Conservation (phyloP, 2,888 invertebrate species). For the Drosophila differens region DNA sequence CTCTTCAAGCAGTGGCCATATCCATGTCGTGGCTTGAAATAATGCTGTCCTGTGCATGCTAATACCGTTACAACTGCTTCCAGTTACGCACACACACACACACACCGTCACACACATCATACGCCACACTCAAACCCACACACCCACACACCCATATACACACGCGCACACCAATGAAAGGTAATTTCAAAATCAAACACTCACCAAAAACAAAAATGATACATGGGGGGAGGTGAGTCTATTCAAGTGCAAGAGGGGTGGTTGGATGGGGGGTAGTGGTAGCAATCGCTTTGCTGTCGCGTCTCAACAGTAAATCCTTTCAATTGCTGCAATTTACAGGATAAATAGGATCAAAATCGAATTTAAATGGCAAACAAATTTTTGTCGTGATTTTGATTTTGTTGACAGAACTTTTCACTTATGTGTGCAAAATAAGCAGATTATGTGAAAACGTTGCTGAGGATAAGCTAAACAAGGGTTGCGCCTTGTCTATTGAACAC, state of each 20-base stretch:
- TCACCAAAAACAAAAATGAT: conserved; percentile 22
- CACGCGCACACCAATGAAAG: conserved; percentile 61
- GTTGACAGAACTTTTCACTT: conserved; percentile 84
- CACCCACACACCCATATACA: conserved; percentile 10
- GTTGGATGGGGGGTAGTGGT: no score
- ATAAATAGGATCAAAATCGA: conserved; percentile 84
- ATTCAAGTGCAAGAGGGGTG: conserved; percentile 4
- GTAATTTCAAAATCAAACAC: conserved; percentile 83
- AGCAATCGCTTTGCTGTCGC: conserved; percentile 17
- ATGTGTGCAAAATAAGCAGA: conserved; percentile 78
- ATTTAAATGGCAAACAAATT: conserved; percentile 84
- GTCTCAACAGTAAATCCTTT: conserved; percentile 78
- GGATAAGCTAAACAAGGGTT: conserved; percentile 63
- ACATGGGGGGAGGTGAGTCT: conserved; percentile 4
- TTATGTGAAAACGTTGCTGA: conserved; percentile 52
- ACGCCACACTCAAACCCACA: conserved; percentile 9
- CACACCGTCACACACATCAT: conserved; percentile 20
- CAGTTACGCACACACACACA: conserved; percentile 31
- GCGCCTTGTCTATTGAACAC: conserved; percentile 60
- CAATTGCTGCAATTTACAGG: conserved; percentile 84
- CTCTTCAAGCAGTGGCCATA: conserved; percentile 49
- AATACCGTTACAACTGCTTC: conserved; percentile 53
- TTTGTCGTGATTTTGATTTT: conserved; percentile 72
- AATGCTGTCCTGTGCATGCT: conserved; percentile 36
- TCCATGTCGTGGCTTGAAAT: conserved; percentile 16